Evolutionary conservation across 2,797 vertebrate genomes (phyloP), one percentile per base, ranked within the genome.

Genomic region (Hapalemur alaotrensis): DNA sequence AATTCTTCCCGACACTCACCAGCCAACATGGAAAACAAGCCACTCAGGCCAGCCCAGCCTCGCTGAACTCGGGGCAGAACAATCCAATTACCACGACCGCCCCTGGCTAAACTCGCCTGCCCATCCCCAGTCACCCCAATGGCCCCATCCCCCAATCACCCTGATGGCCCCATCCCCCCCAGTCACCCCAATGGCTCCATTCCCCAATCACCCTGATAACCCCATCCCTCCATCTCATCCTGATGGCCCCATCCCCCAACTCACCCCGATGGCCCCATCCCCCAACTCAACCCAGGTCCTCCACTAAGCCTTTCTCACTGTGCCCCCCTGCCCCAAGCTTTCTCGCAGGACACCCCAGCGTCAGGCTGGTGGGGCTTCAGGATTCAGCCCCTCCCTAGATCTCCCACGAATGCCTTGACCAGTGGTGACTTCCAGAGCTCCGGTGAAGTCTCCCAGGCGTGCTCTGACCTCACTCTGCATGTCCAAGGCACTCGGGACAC

Each of bases 301-400:
- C 9, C 7, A 9, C 38, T 70, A 20, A 22, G 38, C 22, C 84
- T 22, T 7, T 22, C 25, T 14, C 50, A 4, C 63, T 67, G 25
- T 2, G 5, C 0, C 2, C 15, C 23, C 28, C 0, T 15, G 12
- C 15, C 20, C 13, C 5, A 1, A 20, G 32, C 23, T 18, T 50
- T 59, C 8, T 18, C 12, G 11, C 0, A 0, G 30, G 32, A 38
- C n/a, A 2, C 54, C 35, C 35, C 67, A 9, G 2, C 0, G 17
- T 17, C 30, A 9, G 38, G 30, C 43, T 30, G 13, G n/a, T 57
- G 50, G 38, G 5, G 23, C 23, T n/a, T 65, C 18, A 11, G 30
- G n/a, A 4, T 23, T 4, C 28, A 54, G 23, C 28, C 17, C 23
- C 7, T 2, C 12, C 54, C 38, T 1, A 9, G 4, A 23, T 15